These are phyloP conservation scores for Mustela lutreola DNA, from an alignment of 2,113 vertebrate species.

Conservation along the genomic window DNA sequence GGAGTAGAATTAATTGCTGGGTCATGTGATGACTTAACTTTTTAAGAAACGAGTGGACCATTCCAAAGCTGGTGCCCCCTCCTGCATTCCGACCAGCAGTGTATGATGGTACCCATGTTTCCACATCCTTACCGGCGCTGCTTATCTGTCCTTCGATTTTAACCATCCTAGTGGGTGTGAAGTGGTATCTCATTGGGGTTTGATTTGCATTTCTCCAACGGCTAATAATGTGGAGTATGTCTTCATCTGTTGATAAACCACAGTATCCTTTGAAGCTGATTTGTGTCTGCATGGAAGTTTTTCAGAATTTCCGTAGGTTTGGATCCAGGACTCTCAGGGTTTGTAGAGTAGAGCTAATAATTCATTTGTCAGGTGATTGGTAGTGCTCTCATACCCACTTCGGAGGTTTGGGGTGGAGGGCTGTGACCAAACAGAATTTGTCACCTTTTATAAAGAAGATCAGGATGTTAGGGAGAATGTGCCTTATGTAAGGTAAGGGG, in stretches of 20 bases:
- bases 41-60: neutral
- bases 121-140: neutral
- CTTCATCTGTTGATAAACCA: neutral
- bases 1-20: neutral
- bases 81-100: neutral
- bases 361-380: neutral
- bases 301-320: neutral
- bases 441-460: neutral
- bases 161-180: neutral
- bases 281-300: neutral
- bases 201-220: neutral
- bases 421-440: neutral
- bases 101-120: neutral
- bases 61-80: neutral
- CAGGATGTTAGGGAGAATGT: neutral
- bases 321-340: neutral
- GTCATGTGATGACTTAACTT: neutral
- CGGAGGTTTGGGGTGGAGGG: neutral
- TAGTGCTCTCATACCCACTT: neutral
- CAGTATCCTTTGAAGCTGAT: neutral
- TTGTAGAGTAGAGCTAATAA: neutral
- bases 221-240: neutral
- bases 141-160: neutral
- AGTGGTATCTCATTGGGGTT: neutral
- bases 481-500: neutral